These are phyloP conservation scores for Limenitis camilla DNA, from an alignment of 2,888 invertebrate genomes.

Conservation along the genomic window DNA sequence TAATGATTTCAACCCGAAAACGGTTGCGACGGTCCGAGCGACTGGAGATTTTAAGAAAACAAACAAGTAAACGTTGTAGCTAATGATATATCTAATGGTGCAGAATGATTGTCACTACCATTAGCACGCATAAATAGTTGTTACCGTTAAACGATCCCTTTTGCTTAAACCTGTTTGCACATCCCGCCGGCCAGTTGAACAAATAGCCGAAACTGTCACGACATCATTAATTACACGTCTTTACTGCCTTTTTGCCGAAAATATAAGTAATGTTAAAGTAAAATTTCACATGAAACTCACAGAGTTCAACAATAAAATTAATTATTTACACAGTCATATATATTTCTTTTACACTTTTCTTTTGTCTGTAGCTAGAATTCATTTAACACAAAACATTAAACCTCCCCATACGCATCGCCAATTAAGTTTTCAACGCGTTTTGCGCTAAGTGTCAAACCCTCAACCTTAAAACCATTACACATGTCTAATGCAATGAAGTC, in stretches of 20 bases:
- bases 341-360: neutral
- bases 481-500: constrained; percentile 33
- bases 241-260: constrained; percentile 36
- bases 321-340: neutral
- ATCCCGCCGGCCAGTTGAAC: constrained; percentile 54
- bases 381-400: constrained; percentile 13
- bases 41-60: constrained; percentile 53
- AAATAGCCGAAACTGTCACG: constrained; percentile 48
- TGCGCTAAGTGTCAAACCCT: constrained; percentile 27
- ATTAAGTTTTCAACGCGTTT: constrained; percentile 27
- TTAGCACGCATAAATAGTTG: constrained; percentile 40
- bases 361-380: constrained; percentile 1
- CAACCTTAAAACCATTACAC: constrained; percentile 29
- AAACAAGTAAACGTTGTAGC: constrained; percentile 46
- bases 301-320: neutral
- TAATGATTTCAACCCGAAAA: constrained; percentile 57
- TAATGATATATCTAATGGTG: constrained; percentile 66
- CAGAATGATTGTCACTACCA: constrained; percentile 60
- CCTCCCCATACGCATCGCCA: constrained; percentile 18
- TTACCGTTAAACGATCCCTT: constrained; percentile 43
- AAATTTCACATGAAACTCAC: constrained; percentile 8
- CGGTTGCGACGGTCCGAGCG: constrained; percentile 40
- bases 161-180: constrained; percentile 56
- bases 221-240: constrained; percentile 59
- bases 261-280: constrained; percentile 28